phyloP scores from a whole-genome alignment of 2,113 vertebrate species.

The Zosterops borbonicus region DNA sequence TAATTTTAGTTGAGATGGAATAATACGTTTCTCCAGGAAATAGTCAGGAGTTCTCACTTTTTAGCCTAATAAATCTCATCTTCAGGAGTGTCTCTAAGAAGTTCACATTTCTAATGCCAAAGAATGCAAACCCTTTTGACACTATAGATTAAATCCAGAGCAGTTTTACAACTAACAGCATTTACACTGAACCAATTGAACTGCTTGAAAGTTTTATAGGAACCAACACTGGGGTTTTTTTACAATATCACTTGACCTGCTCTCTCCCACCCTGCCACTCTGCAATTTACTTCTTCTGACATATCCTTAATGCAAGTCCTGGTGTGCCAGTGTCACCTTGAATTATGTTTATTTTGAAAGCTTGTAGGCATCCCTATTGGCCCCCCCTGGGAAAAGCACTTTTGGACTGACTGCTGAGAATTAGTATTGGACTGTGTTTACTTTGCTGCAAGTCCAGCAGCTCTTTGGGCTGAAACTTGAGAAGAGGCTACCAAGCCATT shows the following conservation, averaged over 20 bases:
- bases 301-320: conserved; percentile 29
- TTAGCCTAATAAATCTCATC: conserved; percentile 32
- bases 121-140: neutral
- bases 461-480: conserved; percentile 16
- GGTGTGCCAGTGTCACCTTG: conserved; percentile 43
- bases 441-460: neutral
- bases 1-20: conserved; percentile 36
- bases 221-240: neutral
- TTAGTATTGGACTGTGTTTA: neutral
- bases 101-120: neutral
- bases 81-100: neutral
- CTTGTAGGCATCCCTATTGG: neutral
- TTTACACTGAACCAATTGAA: conserved; percentile 4
- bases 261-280: neutral
- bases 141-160: neutral
- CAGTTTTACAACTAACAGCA: neutral
- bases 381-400: neutral
- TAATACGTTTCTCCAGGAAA: neutral
- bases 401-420: conserved; percentile 11
- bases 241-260: neutral
- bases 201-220: conserved; percentile 13
- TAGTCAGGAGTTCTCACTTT: neutral
- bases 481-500: neutral
- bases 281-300: conserved; percentile 33
- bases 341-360: conserved; percentile 58